Conservation (phyloP, 2,888 invertebrate species). For the Dryobotodes eremita region DNA sequence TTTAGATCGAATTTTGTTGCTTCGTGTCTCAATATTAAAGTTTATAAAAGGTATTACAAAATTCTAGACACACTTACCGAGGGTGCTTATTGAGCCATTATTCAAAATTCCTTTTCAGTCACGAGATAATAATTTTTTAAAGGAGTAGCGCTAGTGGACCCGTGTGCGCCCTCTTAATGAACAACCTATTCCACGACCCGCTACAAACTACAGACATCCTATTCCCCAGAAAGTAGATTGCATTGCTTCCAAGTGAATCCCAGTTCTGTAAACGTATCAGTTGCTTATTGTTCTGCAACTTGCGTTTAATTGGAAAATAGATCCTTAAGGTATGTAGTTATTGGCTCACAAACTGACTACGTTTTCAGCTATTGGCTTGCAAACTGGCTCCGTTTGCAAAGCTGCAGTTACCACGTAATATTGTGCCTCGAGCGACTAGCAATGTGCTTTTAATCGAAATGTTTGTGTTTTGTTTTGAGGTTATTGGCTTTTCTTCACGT, state of each 20-base stretch:
- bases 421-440: neutral
- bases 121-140: too few species aligned
- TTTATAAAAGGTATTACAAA: too few species aligned
- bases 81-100: too few species aligned
- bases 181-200: neutral
- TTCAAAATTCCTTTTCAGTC: too few species aligned
- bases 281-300: constrained; percentile 55
- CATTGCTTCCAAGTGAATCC: constrained; percentile 37
- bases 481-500: neutral
- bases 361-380: constrained; percentile 26
- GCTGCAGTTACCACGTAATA: constrained; percentile 35
- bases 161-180: neutral
- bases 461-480: constrained; percentile 21
- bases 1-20: too few species aligned
- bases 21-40: too few species aligned
- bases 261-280: constrained; percentile 42
- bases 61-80: too few species aligned
- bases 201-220: neutral
- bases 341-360: constrained; percentile 33
- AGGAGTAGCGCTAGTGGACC: too few species aligned
- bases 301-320: constrained; percentile 48
- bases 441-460: constrained; percentile 22
- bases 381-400: constrained; percentile 14
- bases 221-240: constrained; percentile 17
- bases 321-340: constrained; percentile 38